Percentiles rank a stretch among this genome's conserved stretches.
phyloP scores from a whole-genome alignment of 2,113 vertebrate genomes.

The Heterotis niloticus region DNA sequence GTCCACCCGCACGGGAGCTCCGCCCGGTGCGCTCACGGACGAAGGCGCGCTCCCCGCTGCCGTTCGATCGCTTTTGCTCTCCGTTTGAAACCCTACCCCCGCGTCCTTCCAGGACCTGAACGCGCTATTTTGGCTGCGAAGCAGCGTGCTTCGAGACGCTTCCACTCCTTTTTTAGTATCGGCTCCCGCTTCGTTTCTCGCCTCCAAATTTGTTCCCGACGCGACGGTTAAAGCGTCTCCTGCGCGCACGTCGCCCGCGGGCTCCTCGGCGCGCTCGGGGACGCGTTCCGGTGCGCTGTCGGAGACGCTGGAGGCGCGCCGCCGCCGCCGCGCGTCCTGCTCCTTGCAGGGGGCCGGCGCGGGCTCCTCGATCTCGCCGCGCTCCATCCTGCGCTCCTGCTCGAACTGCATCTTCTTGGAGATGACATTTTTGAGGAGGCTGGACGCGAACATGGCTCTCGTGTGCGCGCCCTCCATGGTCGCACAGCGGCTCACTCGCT shows the following conservation, averaged over 20 bases:
- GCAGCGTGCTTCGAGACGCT: conserved; percentile 76
- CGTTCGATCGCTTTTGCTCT: conserved; percentile 58
- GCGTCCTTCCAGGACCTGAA: conserved; percentile 90
- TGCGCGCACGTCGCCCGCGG: conserved; percentile 56
- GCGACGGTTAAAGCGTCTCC: conserved; percentile 41
- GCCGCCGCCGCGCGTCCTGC: conserved; percentile 49
- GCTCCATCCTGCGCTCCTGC: conserved; percentile 92
- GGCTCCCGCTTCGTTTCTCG: conserved; percentile 58
- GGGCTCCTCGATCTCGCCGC: conserved; percentile 81
- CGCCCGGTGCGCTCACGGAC: conserved; percentile 26
- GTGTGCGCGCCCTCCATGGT: conserved; percentile 71
- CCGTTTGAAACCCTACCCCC: conserved; percentile 74
- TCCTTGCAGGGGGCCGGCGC: conserved; percentile 50
- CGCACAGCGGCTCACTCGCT: conserved; percentile 67
- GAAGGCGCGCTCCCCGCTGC: conserved; percentile 35
- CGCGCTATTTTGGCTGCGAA: conserved; percentile 89
- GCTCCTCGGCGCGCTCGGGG: conserved; percentile 60
- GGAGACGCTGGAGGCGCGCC: conserved; percentile 71
- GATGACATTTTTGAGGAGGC: conserved; percentile 89
- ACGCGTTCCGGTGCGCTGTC: conserved; percentile 72
- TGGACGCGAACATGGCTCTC: conserved; percentile 86
- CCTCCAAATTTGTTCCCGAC: conserved; percentile 51
- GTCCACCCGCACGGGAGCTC: conserved; percentile 36
- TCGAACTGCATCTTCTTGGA: conserved; percentile 97
- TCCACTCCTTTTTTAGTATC: conserved; percentile 80